A percentile compares a stretch with the other conserved stretches of the same genome.
phyloP scores from a whole-genome alignment of 2,797 vertebrate species.

The Notolabrus celidotus region DNA sequence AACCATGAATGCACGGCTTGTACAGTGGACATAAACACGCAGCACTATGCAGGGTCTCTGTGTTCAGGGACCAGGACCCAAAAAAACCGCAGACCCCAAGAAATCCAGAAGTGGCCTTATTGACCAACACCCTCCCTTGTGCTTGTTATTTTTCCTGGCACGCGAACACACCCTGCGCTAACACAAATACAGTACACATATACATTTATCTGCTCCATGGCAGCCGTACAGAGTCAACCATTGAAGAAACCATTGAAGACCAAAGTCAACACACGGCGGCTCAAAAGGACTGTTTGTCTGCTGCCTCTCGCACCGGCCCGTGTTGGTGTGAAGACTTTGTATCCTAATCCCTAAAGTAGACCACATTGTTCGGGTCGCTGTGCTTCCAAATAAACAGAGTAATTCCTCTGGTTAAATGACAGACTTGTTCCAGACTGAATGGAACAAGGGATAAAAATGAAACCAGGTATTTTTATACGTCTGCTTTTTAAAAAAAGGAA shows the following conservation, averaged over 20 bases:
- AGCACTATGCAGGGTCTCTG: slow-evolving; percentile 62
- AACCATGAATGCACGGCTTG: slow-evolving; percentile 70
- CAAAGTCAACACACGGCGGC: slow-evolving; percentile 73
- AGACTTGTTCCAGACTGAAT: background rate
- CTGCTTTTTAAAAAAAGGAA: no score
- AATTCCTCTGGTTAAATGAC: slow-evolving; percentile 3
- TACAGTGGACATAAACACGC: slow-evolving; percentile 56
- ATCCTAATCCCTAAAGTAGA: slow-evolving; percentile 35
- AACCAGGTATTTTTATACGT: background rate
- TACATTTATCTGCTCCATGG: slow-evolving; percentile 75
- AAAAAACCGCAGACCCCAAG: slow-evolving; percentile 72
- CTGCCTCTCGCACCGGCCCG: slow-evolving; percentile 26
- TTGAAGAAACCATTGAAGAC: slow-evolving; percentile 78
- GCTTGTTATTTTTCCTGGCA: slow-evolving; percentile 81
- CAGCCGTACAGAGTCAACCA: slow-evolving; percentile 69
- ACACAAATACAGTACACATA: slow-evolving; percentile 80
- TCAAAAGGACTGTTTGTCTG: slow-evolving; percentile 72
- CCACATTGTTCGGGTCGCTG: slow-evolving; percentile 37
- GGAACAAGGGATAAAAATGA: slow-evolving; percentile 5
- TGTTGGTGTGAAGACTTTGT: slow-evolving; percentile 46
- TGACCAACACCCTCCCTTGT: slow-evolving; percentile 80
- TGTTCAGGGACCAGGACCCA: slow-evolving; percentile 51
- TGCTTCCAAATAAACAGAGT: slow-evolving; percentile 15
- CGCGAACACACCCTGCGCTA: slow-evolving; percentile 67
- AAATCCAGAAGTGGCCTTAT: slow-evolving; percentile 72